Evolutionary conservation across 2,888 invertebrate genomes (phyloP), one percentile per base, ranked within the genome.

Genomic region (Siphonodentalium dalli): DNA sequence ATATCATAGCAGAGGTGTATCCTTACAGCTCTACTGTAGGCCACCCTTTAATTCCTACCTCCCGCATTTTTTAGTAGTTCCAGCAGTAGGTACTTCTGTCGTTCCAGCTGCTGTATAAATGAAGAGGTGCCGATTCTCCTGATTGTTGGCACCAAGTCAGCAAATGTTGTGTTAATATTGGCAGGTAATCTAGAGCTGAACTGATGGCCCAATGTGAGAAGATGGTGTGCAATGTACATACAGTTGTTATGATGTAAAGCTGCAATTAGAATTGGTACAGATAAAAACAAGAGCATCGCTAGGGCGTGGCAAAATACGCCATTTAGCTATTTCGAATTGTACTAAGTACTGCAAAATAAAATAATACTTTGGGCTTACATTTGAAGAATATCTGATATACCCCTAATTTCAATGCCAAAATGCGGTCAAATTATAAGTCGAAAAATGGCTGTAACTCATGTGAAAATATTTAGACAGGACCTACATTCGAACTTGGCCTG

Each of bases 161-260:
- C 83, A 70, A 91, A 89, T 6, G 87, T 87, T 42, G 88, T 83
- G 53, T 84, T 79, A 34, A 86, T 77, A 0, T 85, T 80, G 1
- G 83, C 81, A 2, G 87, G 86, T 72, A 90, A 84, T 47, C 86
- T 85, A 2, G 84, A 83, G 35, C 86, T 83, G 85, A 90, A 91
- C 74, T 87, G 87, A 69, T 87, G 85, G 0, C 88, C 88, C 69
- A 90, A 83, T 0, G 87, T 86, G 49, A 87, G 84, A 49, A 90
- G 83, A 69, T 88, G 86, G 82, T 93, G 90, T 0, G 90, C 88
- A 11, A 96, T 84, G 75, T 88, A 95, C 88, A 91, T 88, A 78
- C 93, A 93, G 81, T 96, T 95, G 84, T 96, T 96, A 83, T 94
- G 77, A 47, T 79, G 77, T 9, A 81, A 61, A 24, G 80, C 80